Base-by-base conservation (phyloP, 2,888 invertebrate species). In the Tetragonisca angustula region DNA sequence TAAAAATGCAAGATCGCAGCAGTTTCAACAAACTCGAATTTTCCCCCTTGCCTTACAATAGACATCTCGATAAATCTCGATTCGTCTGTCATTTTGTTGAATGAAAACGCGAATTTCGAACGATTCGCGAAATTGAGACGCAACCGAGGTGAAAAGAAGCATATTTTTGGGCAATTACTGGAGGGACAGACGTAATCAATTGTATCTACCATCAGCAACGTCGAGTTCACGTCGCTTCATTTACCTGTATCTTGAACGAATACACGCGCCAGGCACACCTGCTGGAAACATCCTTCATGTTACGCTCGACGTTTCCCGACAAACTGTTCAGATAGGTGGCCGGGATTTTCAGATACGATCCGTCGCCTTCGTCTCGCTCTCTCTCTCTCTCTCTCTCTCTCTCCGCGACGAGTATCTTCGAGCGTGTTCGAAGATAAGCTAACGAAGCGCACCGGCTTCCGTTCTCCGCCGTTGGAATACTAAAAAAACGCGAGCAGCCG, bases 281-380 rank as follows among this genome's bases (percentile, higher is more conserved):
- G 76, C 61, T n/a, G 54, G 69, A 79, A 79, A 79, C 56, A 75
- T 81, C 77, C 27, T 71, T 68, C 76, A 62, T 27, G 52, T 54
- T 71, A 70, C 50, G 64, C 72, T 62, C 52, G 79, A 81, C 85
- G 73, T 76, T 85, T 79, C 85, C 36, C 81, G 82, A 79, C 83
- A 81, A 87, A 59, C 79, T 71, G 81, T 87, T 83, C 68, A 72
- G 76, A 75, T 80, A 79, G 84, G 64, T 74, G 67, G 36, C 68
- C 69, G 68, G 56, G 80, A 85, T 83, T 74, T 72, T 69, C 24
- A 24, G 61, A 43, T 67, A 76, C 27, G n/a, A 62, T 36, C 71
- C 64, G 49, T 83, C 75, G 65, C 76, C 52, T 52, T 49, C 67
- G 32, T 32, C 32, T 32, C 32, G 2, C 32, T n/a, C n/a, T n/a